phyloP scores from a whole-genome alignment of 2,113 vertebrate species.

The Calonectris borealis region DNA sequence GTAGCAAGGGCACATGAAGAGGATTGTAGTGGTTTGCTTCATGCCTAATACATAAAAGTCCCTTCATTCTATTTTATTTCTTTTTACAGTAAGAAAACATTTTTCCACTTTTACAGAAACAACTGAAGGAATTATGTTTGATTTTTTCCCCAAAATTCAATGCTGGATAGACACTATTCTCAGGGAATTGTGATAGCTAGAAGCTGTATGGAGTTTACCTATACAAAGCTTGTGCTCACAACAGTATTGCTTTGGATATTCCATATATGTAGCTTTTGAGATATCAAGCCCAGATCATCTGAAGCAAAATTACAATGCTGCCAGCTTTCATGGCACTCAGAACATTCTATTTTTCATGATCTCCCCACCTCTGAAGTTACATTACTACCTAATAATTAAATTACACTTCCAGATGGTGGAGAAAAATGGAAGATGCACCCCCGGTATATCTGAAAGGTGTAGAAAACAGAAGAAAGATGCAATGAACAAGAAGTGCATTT shows the following conservation, averaged over 20 bases:
- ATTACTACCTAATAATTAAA: background rate
- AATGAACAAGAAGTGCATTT: background rate
- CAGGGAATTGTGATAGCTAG: background rate
- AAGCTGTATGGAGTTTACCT: background rate
- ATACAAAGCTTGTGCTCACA: background rate
- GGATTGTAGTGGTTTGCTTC: background rate
- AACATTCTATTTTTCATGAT: background rate
- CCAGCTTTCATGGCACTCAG: background rate
- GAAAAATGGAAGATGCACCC: background rate
- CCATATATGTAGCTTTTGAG: background rate
- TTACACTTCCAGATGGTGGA: background rate
- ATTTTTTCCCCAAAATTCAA: background rate
- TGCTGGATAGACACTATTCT: background rate
- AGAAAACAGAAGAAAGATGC: background rate
- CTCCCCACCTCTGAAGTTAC: background rate
- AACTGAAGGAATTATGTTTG: background rate
- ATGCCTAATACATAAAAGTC: background rate
- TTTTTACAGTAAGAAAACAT: background rate
- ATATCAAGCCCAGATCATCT: background rate
- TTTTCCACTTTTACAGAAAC: background rate
- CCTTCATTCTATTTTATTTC: background rate
- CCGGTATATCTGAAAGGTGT: accelerated
- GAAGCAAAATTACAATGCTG: background rate
- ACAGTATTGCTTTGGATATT: background rate
- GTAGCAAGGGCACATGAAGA: background rate